Conservation (phyloP, 2,113 vertebrate genomes). For the Paramisgurnus dabryanus region DNA sequence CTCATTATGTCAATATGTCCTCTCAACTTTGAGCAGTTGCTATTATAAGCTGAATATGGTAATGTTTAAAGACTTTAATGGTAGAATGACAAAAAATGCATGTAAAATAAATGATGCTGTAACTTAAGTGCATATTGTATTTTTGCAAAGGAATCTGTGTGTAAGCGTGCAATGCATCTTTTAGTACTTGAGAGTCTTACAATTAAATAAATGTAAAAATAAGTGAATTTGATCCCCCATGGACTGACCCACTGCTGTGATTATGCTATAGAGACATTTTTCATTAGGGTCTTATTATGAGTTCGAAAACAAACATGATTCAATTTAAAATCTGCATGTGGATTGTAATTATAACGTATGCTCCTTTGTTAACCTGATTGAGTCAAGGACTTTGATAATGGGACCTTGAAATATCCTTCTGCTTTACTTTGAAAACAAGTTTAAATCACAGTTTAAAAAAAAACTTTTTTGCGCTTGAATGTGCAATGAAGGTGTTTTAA, state of each 20-base stretch:
- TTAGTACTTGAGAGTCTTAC: conserved; percentile 34
- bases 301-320: conserved; percentile 69
- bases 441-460: background rate
- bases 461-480: background rate
- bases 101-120: background rate
- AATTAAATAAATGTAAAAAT: conserved; percentile 34
- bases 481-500: background rate
- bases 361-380: conserved; percentile 51
- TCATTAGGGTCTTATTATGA: conserved; percentile 72
- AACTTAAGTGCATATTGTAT: background rate
- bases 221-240: conserved; percentile 43
- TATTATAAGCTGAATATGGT: conserved; percentile 26
- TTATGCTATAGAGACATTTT: conserved; percentile 53
- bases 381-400: conserved; percentile 21
- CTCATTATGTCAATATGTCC: conserved; percentile 31
- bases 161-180: background rate
- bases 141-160: background rate
- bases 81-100: background rate
- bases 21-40: conserved; percentile 1
- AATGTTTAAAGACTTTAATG: background rate
- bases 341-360: conserved; percentile 62
- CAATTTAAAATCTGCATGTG: conserved; percentile 66
- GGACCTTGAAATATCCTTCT: conserved; percentile 8
- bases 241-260: conserved; percentile 53
- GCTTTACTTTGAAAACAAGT: background rate